Evolutionary conservation across 2,888 invertebrate genomes (phyloP).

Genomic region (Drosophila histrio): DNA sequence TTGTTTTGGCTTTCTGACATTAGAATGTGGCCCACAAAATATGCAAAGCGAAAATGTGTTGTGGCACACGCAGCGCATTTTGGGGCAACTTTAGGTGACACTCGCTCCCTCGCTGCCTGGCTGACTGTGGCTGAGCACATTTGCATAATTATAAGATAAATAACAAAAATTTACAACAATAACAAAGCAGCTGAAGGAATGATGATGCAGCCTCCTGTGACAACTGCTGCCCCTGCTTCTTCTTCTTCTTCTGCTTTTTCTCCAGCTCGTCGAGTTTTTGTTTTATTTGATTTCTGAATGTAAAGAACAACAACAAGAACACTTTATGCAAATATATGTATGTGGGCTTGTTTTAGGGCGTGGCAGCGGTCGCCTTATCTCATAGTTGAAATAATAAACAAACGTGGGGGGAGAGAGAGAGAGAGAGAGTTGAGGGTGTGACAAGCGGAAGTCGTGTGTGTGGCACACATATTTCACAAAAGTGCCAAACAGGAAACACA

Average conservation of each 20-base stretch:
- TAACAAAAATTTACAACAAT: slow-evolving; percentile 72
- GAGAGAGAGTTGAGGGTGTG: slow-evolving; percentile 53
- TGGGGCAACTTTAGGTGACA: slow-evolving; percentile 15
- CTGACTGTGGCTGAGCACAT: slow-evolving; percentile 32
- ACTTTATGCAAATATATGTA: slow-evolving; percentile 61
- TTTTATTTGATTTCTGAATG: slow-evolving; percentile 68
- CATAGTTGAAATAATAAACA: slow-evolving; percentile 57
- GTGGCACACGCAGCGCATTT: slow-evolving; percentile 18
- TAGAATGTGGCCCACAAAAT: slow-evolving; percentile 28
- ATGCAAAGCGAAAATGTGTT: slow-evolving; percentile 36
- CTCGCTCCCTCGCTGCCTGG: not conserved
- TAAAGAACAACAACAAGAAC: slow-evolving; percentile 28
- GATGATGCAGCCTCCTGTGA: slow-evolving; percentile 35
- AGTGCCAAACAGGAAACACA: slow-evolving; percentile 75
- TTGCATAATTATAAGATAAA: slow-evolving; percentile 79
- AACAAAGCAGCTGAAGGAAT: slow-evolving; percentile 37
- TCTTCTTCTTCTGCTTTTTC: not conserved
- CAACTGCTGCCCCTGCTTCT: not conserved
- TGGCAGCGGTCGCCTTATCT: slow-evolving; percentile 53
- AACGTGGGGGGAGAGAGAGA: not conserved
- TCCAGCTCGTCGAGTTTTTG: slow-evolving; percentile 27
- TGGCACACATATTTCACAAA: slow-evolving; percentile 67
- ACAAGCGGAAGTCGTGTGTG: slow-evolving; percentile 67
- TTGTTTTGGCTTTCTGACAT: slow-evolving; percentile 20
- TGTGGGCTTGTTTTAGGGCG: slow-evolving; percentile 25